These are phyloP conservation scores for Ruditapes philippinarum DNA, from an alignment of 1,140 invertebrate species.

Conservation along the genomic window DNA sequence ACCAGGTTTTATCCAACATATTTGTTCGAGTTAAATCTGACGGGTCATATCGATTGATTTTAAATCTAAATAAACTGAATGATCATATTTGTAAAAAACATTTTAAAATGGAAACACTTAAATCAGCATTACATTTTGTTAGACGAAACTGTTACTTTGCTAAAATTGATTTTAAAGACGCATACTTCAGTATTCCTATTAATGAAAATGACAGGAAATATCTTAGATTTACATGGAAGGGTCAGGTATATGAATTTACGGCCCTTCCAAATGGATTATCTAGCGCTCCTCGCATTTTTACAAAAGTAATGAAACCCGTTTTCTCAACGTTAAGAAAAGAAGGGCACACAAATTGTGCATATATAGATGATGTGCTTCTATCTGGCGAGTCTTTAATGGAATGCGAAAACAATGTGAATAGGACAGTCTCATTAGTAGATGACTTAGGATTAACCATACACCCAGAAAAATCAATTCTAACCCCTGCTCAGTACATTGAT, in stretches of 20 bases:
- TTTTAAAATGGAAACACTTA: slow-evolving; percentile 25
- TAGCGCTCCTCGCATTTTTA: neutral
- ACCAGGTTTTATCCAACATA: neutral
- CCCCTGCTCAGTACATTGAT: neutral
- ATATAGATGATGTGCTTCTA: neutral
- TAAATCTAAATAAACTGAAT: neutral
- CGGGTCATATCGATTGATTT: neutral
- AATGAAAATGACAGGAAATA: slow-evolving; percentile 41
- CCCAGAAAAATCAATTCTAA: neutral
- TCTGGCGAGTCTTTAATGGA: neutral
- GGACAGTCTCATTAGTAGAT: neutral
- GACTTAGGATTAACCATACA: neutral
- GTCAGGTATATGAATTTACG: slow-evolving; percentile 57
- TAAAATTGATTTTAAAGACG: slow-evolving; percentile 68
- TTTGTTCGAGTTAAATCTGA: neutral
- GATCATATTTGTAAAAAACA: slow-evolving; percentile 11
- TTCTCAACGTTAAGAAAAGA: neutral
- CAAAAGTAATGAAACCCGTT: neutral
- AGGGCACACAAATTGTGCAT: neutral
- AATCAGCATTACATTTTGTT: slow-evolving; percentile 38
- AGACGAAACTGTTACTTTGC: slow-evolving; percentile 57
- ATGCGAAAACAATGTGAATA: neutral
- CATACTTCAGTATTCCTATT: slow-evolving; percentile 65
- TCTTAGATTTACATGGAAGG: slow-evolving; percentile 69
- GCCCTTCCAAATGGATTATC: slow-evolving; percentile 61